Conservation (phyloP, 2,888 invertebrate genomes). For the Oligia latruncula region DNA sequence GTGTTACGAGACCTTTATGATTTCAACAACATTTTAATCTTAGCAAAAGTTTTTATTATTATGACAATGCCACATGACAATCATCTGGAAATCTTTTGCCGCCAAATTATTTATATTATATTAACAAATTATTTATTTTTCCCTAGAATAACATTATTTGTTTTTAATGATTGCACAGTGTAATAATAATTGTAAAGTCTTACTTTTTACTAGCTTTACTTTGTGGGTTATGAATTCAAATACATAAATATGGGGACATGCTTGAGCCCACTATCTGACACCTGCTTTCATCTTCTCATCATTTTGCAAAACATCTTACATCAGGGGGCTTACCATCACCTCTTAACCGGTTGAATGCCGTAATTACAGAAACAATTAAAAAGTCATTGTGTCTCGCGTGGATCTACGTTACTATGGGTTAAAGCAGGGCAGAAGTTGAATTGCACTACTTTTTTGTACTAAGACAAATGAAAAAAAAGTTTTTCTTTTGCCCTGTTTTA, state of each 20-base stretch:
- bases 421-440: too few species aligned
- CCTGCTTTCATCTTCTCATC: not conserved
- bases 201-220: not conserved
- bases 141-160: not conserved
- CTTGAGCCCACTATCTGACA: not conserved
- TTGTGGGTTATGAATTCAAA: not conserved
- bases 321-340: not conserved
- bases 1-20: constrained; percentile 13
- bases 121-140: not conserved
- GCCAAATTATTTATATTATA: constrained; percentile 34
- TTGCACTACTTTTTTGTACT: too few species aligned
- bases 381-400: too few species aligned
- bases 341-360: too few species aligned
- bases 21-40: not conserved
- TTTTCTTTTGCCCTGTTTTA: too few species aligned
- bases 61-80: constrained; percentile 32
- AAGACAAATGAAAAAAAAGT: too few species aligned
- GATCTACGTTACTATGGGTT: too few species aligned
- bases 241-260: too few species aligned
- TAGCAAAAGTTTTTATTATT: not conserved
- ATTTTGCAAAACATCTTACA: not conserved
- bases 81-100: constrained; percentile 46
- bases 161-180: not conserved
- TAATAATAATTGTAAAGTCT: not conserved
- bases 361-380: too few species aligned